These are phyloP conservation scores for Bagarius yarrelli DNA, from an alignment of 2,113 vertebrate species.

Conservation along the genomic window DNA sequence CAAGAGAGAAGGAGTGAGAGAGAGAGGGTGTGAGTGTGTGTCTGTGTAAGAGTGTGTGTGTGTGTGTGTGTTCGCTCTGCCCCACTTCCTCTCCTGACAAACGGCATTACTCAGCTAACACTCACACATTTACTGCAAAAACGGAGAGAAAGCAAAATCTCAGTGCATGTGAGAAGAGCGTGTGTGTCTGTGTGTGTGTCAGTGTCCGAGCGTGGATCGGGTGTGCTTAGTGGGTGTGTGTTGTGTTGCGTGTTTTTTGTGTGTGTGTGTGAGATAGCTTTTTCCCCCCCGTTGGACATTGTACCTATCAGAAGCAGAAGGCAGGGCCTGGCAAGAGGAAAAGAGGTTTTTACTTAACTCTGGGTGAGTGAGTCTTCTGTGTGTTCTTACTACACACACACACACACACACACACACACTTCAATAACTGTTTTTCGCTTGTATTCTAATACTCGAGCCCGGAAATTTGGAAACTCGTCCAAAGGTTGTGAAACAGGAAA, in stretches of 20 bases:
- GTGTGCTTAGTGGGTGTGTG: slow-evolving; percentile 29
- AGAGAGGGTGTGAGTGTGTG: slow-evolving; percentile 28
- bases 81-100: slow-evolving; percentile 46
- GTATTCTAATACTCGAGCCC: neutral
- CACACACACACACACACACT: neutral
- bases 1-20: neutral
- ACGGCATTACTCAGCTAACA: slow-evolving; percentile 39
- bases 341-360: slow-evolving; percentile 15
- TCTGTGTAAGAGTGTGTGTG: slow-evolving; percentile 7
- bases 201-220: slow-evolving; percentile 15
- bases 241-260: neutral
- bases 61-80: slow-evolving; percentile 7
- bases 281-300: slow-evolving; percentile 32
- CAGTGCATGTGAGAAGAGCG: neutral
- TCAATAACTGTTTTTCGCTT: too few relatives aligned
- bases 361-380: slow-evolving; percentile 36
- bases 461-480: neutral
- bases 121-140: slow-evolving; percentile 33
- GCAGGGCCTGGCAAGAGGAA: slow-evolving; percentile 11
- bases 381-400: neutral
- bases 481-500: slow-evolving; percentile 1
- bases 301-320: slow-evolving; percentile 41
- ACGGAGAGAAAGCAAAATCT: neutral
- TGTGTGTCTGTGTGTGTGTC: neutral
- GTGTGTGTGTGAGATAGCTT: slow-evolving; percentile 1